phyloP scores from a whole-genome alignment of 2,797 vertebrate genomes.

The Psittacula derbiana region DNA sequence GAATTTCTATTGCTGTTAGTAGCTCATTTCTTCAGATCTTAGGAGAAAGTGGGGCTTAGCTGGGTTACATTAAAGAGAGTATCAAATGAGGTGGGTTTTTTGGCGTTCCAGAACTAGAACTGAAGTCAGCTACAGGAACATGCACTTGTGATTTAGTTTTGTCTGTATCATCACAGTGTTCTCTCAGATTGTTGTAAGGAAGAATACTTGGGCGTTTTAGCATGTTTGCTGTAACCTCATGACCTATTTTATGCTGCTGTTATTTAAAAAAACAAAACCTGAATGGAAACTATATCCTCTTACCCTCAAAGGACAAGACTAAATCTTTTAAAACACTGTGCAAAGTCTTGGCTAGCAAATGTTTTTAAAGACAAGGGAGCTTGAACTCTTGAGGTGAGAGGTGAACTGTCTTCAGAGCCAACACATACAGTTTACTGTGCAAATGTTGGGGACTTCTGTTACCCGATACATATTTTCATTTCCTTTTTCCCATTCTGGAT shows the following conservation, averaged over 20 bases:
- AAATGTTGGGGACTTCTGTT: not conserved
- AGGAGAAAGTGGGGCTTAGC: not conserved
- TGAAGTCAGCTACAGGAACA: not conserved
- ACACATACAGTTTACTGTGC: not conserved
- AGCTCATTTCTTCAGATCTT: not conserved
- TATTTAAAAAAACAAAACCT: not conserved
- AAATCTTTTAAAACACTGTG: not conserved
- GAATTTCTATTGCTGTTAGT: not conserved
- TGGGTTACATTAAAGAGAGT: not conserved
- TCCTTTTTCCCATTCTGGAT: not conserved
- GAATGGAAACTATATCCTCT: not conserved
- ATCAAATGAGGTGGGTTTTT: not conserved
- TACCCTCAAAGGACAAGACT: not conserved
- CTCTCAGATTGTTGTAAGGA: not conserved
- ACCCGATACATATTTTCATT: not conserved
- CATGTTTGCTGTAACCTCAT: not conserved
- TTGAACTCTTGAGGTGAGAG: accelerated
- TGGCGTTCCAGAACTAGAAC: not conserved
- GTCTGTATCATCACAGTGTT: not conserved
- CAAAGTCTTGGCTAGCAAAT: not conserved
- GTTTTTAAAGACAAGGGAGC: not conserved
- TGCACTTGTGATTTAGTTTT: not conserved
- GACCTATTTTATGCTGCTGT: not conserved
- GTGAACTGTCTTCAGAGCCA: not conserved
- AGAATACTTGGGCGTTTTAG: not conserved